Evolutionary conservation across 2,888 invertebrate species (phyloP), one percentile per base, ranked within the genome.

Genomic region (Allolobophora icterica): DNA sequence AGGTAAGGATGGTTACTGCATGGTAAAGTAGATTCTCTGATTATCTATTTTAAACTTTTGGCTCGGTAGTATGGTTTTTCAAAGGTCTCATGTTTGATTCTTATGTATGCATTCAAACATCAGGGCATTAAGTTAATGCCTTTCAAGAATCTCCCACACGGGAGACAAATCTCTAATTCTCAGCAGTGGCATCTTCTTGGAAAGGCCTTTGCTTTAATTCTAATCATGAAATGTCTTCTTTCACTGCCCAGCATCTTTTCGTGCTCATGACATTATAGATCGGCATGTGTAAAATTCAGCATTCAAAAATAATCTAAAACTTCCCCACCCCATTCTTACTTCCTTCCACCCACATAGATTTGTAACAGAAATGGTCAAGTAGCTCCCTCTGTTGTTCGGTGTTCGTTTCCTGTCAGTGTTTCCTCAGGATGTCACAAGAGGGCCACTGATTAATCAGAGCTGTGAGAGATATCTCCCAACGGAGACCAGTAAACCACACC

Each of bases 341-440:
- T 52, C 52, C 52, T 52, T 2, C 71, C 71, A 71, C 71, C 71
- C 71, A 71, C 71, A n/a, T n/a, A n/a, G 71, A 52, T 71, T n/a
- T 30, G 3, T 71, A 71, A 71, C n/a, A 71, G 71, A 71, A 71
- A 71, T 71, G 71, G 71, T n/a, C 71, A 71, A 71, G 71, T 71
- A 71, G 71, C 71, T 8, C 6, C 71, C n/a, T n/a, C 71, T 71
- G 71, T 8, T n/a, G 71, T 71, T 71, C 71, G 17, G 71, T 71
- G n/a, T 71, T 71, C n/a, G 71, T 71, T 71, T 71, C 71, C 71
- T 71, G 71, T 71, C 71, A n/a, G 71, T n/a, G n/a, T 13, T 71
- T 71, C 71, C 71, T 71, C n/a, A 71, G 71, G 71, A 71, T 71
- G 71, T 71, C 71, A 71, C 71, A 30, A 71, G 71, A 71, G 71